Evolutionary conservation across 2,797 vertebrate genomes (phyloP), one percentile per base, ranked within the genome.

Genomic region (Selene dorsalis): DNA sequence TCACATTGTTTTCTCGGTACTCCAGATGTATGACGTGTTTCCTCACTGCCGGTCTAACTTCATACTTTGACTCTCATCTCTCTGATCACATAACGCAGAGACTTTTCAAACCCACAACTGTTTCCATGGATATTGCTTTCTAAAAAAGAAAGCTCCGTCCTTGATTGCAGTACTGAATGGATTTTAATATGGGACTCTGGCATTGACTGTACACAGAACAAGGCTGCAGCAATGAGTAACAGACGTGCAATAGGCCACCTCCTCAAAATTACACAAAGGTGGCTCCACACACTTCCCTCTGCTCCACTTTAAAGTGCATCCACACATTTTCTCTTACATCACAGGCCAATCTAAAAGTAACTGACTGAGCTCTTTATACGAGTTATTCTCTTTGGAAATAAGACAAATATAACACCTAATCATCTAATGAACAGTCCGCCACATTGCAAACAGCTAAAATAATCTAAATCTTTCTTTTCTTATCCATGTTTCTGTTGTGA

Each of bases 91-190:
- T 73, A 77, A 83, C 24, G 39, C 26, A 32, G 17, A 63, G 14
- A 62, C 48, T 45, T 86, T 82, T 76, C 41, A 79, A 64, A 59
- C 69, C 58, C 62, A 79, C 79, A 50, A 11, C 38, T 4, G 84
- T 90, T 92, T 84, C 85, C 80, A 91, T 91, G 87, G 88, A 89
- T 89, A 90, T 88, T 69, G 45, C 77, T 82, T 79, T 77, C 52
- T 69, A 67, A 77, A 87, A 87, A 80, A 75, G 62, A 75, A 64
- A 79, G 47, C 32, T 68, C 24, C 70, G 75, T 82, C 73, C 83
- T 89, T 82, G 72, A 74, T 74, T 82, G 76, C 70, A 67, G 78
- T 55, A 50, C 22, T 50, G 73, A 71, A 69, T 79, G 64, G 35
- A 56, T 77, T 82, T 77, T 86, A 58, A 78, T 69, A 64, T 60